Evolutionary conservation across 2,888 invertebrate species (phyloP), one percentile per base, ranked within the genome.

Genomic region (Cerastis leucographa): DNA sequence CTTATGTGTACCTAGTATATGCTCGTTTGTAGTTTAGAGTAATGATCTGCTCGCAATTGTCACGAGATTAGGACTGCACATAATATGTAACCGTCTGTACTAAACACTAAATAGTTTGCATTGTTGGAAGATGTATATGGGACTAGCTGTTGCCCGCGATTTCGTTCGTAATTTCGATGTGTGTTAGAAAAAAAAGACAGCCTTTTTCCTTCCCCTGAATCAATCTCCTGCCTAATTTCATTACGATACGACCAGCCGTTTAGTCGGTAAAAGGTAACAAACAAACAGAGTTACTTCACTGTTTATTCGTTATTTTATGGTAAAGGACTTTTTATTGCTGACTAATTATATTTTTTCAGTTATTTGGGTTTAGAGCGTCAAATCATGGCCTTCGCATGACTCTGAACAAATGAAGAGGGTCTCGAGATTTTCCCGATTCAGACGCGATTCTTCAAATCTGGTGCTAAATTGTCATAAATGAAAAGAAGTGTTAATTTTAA

Each of bases 31-130:
- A 59, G 71, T 71, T 8, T 42, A 59, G 76, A 75, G 25, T 74
- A 77, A 83, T 83, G 71, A 73, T 76, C 51, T 78, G 29, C 46
- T 54, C 22, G 49, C 61, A 73, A 82, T 62, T 70, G 68, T 75
- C 46, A 66, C 17, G 11, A 74, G 51, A 68, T 74, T 71, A 74
- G 46, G 35, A 59, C 42, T 64, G 62, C 62, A 64, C 65, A 65
- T 65, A 42, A 67, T 59, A 35, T 65, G n/a, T 46, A 64, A 42
- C n/a, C 19, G 49, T 69, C 49, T 71, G 25, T 64, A 22, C 2
- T 54, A 51, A 64, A 49, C 51, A 54, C 2, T 54, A 64, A 51
- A 68, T 44, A 35, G 17, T 40, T 64, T 51, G 12, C 56, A 44
- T 66, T 76, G 19, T 56, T 62, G 14, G 29, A 66, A 80, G 35